phyloP scores from a whole-genome alignment of 2,888 invertebrate species.

The Oscheius sp. region DNA sequence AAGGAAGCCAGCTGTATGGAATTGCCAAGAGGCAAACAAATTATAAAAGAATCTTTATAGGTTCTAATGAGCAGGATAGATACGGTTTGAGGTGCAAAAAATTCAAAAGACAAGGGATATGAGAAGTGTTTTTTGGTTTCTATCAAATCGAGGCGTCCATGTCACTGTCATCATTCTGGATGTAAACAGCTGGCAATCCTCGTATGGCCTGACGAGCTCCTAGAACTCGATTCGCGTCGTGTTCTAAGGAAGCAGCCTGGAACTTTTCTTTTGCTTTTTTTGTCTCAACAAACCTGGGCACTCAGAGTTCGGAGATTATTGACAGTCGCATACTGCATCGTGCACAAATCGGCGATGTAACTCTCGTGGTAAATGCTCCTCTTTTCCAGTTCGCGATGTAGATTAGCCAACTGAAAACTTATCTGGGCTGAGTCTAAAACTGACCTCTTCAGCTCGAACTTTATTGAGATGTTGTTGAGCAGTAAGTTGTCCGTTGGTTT shows the following conservation, averaged over 20 bases:
- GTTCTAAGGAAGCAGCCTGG: slow-evolving; percentile 45
- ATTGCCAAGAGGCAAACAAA: no score
- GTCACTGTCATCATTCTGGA: slow-evolving; percentile 38
- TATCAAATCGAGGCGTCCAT: slow-evolving; percentile 21
- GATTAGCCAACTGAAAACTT: slow-evolving; percentile 88
- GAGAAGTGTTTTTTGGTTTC: background rate
- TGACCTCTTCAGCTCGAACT: slow-evolving; percentile 56
- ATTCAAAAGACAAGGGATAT: background rate
- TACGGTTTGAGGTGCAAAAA: background rate
- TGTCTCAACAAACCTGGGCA: slow-evolving; percentile 37
- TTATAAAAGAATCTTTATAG: no score
- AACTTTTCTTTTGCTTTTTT: no score
- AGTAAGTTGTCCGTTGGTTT: slow-evolving; percentile 97
- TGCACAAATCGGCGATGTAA: slow-evolving; percentile 89
- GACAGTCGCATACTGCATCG: slow-evolving; percentile 64
- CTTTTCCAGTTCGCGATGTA: slow-evolving; percentile 96
- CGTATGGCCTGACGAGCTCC: slow-evolving; percentile 44
- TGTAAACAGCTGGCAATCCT: slow-evolving; percentile 42
- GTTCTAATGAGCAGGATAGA: no score
- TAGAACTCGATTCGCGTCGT: slow-evolving; percentile 47
- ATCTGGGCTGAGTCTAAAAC: background rate
- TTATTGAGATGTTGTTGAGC: slow-evolving; percentile 77
- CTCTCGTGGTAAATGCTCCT: slow-evolving; percentile 97
- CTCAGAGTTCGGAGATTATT: slow-evolving; percentile 59
- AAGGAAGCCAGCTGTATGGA: no score